Conservation (phyloP, 2,888 invertebrate genomes). For the Agrotis segetum region DNA sequence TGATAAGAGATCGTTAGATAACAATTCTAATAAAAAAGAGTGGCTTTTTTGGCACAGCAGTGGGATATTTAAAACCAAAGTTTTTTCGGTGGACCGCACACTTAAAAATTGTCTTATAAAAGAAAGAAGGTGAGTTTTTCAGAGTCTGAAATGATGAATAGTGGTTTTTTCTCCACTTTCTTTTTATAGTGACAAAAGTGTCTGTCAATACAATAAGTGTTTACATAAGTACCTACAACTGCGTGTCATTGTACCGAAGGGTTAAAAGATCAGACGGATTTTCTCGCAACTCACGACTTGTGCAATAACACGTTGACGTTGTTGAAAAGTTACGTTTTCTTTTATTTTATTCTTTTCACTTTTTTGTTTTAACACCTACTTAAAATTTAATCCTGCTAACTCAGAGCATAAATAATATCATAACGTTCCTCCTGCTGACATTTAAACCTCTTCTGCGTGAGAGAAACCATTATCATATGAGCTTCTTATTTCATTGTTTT, state of each 20-base stretch:
- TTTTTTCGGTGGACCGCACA: too few relatives aligned
- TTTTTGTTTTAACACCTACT: not conserved
- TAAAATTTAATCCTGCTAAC: not conserved
- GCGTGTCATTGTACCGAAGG: slow-evolving; percentile 29
- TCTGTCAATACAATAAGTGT: slow-evolving; percentile 13
- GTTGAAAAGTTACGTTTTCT: slow-evolving; percentile 36
- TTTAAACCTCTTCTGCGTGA: too few relatives aligned
- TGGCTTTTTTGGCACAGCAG: not conserved
- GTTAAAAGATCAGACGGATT: slow-evolving; percentile 45
- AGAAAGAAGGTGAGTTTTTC: not conserved
- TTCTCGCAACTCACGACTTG: slow-evolving; percentile 50
- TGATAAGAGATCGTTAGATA: not conserved
- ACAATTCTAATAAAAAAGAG: not conserved
- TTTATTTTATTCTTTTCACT: slow-evolving; percentile 22
- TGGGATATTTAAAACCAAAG: not conserved
- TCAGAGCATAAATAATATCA: not conserved
- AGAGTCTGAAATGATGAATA: not conserved
- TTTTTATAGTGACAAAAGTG: slow-evolving; percentile 4
- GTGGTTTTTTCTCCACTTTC: slow-evolving; percentile 2
- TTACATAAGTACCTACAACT: slow-evolving; percentile 23
- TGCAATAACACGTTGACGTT: slow-evolving; percentile 33
- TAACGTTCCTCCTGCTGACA: too few relatives aligned
- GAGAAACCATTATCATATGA: too few relatives aligned
- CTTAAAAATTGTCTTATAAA: not conserved
- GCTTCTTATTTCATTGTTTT: not conserved